Conservation (phyloP, 2,113 vertebrate species). For the Ptychochromis oligacanthus region DNA sequence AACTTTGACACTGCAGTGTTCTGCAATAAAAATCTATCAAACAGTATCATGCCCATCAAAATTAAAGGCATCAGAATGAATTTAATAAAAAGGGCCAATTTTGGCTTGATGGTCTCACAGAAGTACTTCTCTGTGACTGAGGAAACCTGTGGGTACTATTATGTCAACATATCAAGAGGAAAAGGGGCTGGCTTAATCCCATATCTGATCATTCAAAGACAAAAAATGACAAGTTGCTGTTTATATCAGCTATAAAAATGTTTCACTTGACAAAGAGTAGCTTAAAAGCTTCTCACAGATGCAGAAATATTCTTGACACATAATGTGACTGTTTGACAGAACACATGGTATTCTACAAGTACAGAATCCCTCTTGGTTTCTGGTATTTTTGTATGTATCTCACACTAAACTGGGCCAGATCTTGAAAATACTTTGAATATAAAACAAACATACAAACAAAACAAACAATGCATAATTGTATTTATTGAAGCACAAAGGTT, state of each 20-base stretch:
- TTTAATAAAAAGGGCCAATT: background rate
- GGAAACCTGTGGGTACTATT: background rate
- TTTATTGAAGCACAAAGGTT: no score
- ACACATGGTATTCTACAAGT: background rate
- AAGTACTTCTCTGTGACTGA: background rate
- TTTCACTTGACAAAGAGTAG: background rate
- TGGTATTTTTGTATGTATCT: background rate
- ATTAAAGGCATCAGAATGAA: background rate
- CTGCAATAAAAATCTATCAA: background rate
- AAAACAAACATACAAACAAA: no score
- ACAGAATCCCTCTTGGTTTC: background rate
- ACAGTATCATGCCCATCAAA: background rate
- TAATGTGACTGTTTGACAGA: background rate
- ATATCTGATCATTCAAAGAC: background rate
- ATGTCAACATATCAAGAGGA: background rate
- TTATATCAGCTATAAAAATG: background rate
- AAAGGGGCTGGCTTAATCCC: background rate
- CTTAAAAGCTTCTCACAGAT: background rate
- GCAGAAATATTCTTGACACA: background rate
- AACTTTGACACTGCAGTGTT: background rate
- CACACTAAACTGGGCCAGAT: background rate
- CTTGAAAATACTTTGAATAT: background rate
- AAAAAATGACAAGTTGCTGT: background rate
- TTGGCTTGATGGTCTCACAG: background rate
- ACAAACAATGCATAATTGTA: background rate